These are phyloP conservation scores for Gymnothorax reevesii DNA, from an alignment of 2,797 vertebrate species.

Conservation along the genomic window DNA sequence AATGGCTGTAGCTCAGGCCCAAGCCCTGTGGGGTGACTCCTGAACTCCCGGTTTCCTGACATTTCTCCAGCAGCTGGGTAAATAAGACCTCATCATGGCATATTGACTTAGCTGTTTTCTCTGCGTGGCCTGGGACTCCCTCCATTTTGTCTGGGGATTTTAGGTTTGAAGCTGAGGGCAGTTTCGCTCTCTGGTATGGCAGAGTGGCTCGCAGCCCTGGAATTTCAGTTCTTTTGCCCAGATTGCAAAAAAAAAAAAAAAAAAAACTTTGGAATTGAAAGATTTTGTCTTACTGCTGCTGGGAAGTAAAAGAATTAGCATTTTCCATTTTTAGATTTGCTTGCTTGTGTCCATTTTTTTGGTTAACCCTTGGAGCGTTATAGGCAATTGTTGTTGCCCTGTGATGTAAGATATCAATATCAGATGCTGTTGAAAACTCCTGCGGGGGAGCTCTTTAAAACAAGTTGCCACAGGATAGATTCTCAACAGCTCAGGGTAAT, in stretches of 20 bases:
- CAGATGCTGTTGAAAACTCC: too few species aligned
- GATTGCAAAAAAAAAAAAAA: not conserved
- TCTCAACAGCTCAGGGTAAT: too few species aligned
- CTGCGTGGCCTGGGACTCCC: conserved; percentile 57
- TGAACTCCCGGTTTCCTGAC: conserved; percentile 49
- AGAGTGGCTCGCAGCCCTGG: conserved; percentile 46
- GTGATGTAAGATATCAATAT: too few species aligned
- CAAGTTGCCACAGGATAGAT: too few species aligned
- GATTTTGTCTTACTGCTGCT: not conserved
- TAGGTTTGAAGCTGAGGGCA: conserved; percentile 52
- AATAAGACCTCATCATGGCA: conserved; percentile 66
- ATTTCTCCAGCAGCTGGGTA: conserved; percentile 66
- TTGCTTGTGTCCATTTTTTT: not conserved
- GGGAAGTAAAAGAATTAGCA: not conserved
- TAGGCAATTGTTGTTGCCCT: too few species aligned
- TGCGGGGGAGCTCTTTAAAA: too few species aligned
- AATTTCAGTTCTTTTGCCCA: conserved; percentile 9
- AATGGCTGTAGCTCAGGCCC: conserved; percentile 51
- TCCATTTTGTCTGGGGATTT: conserved; percentile 63
- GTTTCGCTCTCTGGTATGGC: conserved; percentile 59
- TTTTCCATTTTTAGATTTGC: not conserved
- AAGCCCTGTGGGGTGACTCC: conserved; percentile 59
- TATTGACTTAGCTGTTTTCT: conserved; percentile 68
- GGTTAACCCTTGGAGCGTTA: not conserved
- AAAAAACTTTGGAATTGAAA: not conserved